Evolutionary conservation across 1,140 invertebrate genomes (phyloP).

Genomic region (Orussus abietinus): DNA sequence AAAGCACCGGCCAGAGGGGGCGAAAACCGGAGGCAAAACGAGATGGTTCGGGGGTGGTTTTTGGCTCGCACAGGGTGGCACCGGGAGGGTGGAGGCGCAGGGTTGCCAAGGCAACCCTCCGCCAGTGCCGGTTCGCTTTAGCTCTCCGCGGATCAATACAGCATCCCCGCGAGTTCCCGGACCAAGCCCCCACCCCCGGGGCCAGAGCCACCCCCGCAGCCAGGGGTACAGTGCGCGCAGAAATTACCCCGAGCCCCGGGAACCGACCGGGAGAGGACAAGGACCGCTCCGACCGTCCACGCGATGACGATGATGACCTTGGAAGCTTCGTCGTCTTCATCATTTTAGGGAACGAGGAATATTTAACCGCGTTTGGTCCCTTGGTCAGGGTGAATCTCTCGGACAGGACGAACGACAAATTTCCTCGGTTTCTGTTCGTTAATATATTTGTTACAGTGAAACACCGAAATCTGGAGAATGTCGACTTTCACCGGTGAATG

Average conservation of each 20-base stretch:
- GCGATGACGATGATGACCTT: not conserved
- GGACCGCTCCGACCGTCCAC: not conserved
- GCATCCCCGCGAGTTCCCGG: slow-evolving; percentile 48
- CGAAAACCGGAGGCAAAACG: not conserved
- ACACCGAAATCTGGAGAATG: too few species aligned
- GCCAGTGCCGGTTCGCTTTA: slow-evolving; percentile 49
- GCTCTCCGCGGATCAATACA: slow-evolving; percentile 51
- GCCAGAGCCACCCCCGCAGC: slow-evolving; percentile 13
- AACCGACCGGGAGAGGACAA: not conserved
- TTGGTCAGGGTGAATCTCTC: too few species aligned
- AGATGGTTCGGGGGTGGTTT: slow-evolving; percentile 30
- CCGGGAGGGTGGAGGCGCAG: slow-evolving; percentile 45
- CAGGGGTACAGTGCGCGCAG: slow-evolving; percentile 27
- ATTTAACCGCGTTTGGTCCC: too few species aligned
- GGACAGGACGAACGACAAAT: too few species aligned
- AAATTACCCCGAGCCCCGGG: too few species aligned
- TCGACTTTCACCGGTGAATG: too few species aligned
- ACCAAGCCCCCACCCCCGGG: slow-evolving; percentile 36
- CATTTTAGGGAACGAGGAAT: not conserved
- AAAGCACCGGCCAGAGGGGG: too few species aligned
- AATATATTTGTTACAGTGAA: too few species aligned
- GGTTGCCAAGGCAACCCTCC: slow-evolving; percentile 56
- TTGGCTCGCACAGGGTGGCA: slow-evolving; percentile 18
- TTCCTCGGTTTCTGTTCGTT: too few species aligned
- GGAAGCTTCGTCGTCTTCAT: not conserved